Evolutionary conservation across 2,888 invertebrate species (phyloP).

Genomic region (Azorinus chamasolen): DNA sequence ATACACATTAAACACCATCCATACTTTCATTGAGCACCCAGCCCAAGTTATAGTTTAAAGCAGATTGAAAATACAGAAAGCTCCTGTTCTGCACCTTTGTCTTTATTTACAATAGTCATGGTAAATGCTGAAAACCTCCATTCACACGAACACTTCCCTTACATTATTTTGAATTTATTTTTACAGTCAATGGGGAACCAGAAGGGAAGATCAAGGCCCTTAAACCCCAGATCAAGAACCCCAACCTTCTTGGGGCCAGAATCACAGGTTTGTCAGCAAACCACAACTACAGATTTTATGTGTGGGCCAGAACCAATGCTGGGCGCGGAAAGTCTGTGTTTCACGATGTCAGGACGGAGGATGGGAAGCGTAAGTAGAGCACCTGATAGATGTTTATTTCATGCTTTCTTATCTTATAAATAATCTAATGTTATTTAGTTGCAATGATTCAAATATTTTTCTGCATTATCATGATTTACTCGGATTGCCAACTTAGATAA

Average conservation of each 20-base stretch:
- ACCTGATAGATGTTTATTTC: background rate
- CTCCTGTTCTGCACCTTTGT: too few species aligned
- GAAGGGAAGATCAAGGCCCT: slow-evolving; percentile 89
- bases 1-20: too few species aligned
- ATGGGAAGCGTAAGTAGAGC: slow-evolving; percentile 76
- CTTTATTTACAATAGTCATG: too few species aligned
- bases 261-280: slow-evolving; percentile 95
- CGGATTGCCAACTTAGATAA: too few species aligned
- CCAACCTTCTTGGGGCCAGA: slow-evolving; percentile 93
- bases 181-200: slow-evolving; percentile 87
- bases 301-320: slow-evolving; percentile 94
- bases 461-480: too few species aligned
- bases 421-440: too few species aligned
- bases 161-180: slow-evolving; percentile 12
- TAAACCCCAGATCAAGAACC: slow-evolving; percentile 92
- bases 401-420: too few species aligned
- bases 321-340: slow-evolving; percentile 93
- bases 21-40: too few species aligned
- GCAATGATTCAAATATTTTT: too few species aligned
- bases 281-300: slow-evolving; percentile 93
- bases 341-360: slow-evolving; percentile 81
- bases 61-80: too few species aligned
- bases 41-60: too few species aligned
- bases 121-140: too few species aligned
- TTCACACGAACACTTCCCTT: background rate